Evolutionary conservation across 2,797 vertebrate genomes (phyloP), one percentile per base, ranked within the genome.

Genomic region (Fratercula arctica): DNA sequence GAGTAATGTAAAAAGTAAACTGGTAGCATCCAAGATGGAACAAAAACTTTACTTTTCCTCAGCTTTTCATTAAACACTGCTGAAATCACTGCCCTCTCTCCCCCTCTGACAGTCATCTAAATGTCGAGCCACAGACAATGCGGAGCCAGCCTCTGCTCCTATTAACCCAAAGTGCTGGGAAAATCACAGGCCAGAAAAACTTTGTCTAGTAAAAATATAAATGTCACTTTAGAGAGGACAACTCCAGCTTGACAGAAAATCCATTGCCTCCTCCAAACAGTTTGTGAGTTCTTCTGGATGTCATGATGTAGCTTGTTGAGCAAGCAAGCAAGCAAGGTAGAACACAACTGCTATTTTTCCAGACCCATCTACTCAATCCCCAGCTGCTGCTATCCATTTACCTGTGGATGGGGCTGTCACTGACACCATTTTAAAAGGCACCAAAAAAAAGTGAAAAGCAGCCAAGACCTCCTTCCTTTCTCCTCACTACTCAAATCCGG

Each of bases 161-260:
- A 74, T 94, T 95, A 96, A 94, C 68, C 74, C 57, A 56, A 85
- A 92, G 50, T 63, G n/a, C 59, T 95, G 91, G 72, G 68, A 90
- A 43, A 93, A 91, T 57, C 18, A 1, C 61, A 82, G 77, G 60
- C 69, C 84, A 91, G 57, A 70, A 96, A 87, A 97, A n/a, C 20
- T 92, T 89, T 79, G 23, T 69, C 81, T 92, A 43, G 53, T 81
- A 89, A 93, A 96, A 95, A 94, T 74, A 41, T 31, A 89, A 89
- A 67, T 78, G 76, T 72, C 88, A 45, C 50, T 85, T 93, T 67
- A 82, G n/a, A 89, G 67, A 84, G 60, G 74, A 91, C 45, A 85
- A 57, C 54, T 89, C n/a, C 61, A 75, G 35, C 64, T 88, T 86
- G 75, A 83, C 59, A 92, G 85, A 87, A 95, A 92, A 86, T 64